phyloP scores from a whole-genome alignment of 2,113 vertebrate species.

The Monopterus albus region DNA sequence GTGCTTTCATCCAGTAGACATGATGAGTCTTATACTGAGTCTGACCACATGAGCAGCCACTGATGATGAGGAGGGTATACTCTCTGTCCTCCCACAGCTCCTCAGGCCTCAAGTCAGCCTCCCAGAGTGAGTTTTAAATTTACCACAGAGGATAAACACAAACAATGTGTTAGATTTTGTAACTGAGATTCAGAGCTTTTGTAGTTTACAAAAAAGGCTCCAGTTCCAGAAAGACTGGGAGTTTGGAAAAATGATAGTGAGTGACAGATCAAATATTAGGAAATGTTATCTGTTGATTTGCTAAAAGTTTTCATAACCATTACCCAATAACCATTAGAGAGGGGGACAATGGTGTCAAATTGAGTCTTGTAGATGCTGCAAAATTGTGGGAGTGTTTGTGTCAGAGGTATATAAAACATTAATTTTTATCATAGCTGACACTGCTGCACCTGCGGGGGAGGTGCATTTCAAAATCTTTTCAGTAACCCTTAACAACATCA shows the following conservation, averaged over 20 bases:
- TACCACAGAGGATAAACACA: constrained; percentile 24
- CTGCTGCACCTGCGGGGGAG: too few relatives aligned
- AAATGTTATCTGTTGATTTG: constrained; percentile 14
- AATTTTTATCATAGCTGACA: too few relatives aligned
- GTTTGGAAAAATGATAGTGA: constrained; percentile 23
- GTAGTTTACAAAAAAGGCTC: constrained; percentile 1
- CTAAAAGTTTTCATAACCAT: too few relatives aligned
- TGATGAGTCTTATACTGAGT: not conserved
- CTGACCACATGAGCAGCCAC: constrained; percentile 6
- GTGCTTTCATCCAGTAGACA: not conserved
- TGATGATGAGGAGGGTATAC: not conserved
- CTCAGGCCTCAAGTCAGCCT: constrained; percentile 7
- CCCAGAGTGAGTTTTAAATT: constrained; percentile 30
- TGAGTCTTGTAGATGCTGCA: not conserved
- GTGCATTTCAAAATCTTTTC: too few relatives aligned
- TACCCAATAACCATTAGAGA: too few relatives aligned
- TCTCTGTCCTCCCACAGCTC: constrained; percentile 22
- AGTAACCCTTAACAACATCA: too few relatives aligned
- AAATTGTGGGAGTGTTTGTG: too few relatives aligned
- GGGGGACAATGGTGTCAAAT: too few relatives aligned
- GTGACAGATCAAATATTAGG: constrained; percentile 19
- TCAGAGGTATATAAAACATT: too few relatives aligned
- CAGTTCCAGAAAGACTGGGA: constrained; percentile 12
- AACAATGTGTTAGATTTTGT: not conserved
- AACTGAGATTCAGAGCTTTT: constrained; percentile 4